Evolutionary conservation across 2,888 invertebrate species (phyloP).

Genomic region (Ormyrus nitidulus): DNA sequence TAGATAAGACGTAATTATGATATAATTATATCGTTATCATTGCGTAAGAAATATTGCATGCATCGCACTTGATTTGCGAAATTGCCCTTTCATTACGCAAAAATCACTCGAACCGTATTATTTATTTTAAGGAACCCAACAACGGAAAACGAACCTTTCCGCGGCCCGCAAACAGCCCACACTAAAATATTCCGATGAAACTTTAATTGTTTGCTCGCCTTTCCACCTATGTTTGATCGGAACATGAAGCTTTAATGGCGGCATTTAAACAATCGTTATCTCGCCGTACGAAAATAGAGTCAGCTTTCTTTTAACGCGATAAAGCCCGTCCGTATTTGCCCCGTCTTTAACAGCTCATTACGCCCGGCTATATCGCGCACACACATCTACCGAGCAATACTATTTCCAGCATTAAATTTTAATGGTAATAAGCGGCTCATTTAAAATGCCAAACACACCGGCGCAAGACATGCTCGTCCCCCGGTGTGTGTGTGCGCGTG

Average conservation of each 20-base stretch:
- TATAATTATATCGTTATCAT: slow-evolving; percentile 33
- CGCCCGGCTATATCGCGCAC: background rate
- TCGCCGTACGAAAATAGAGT: background rate
- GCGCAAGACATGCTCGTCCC: background rate
- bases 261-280: background rate
- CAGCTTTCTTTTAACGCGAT: background rate
- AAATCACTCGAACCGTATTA: too few relatives aligned
- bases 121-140: too few relatives aligned
- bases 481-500: background rate
- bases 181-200: too few relatives aligned
- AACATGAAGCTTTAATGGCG: too few relatives aligned
- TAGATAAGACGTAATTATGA: slow-evolving; percentile 18
- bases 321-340: slow-evolving; percentile 7
- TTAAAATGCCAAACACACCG: slow-evolving; percentile 26
- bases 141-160: too few relatives aligned
- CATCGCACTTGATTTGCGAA: slow-evolving; percentile 1
- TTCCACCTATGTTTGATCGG: too few relatives aligned
- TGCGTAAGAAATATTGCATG: background rate
- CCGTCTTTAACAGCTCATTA: slow-evolving; percentile 28
- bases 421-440: slow-evolving; percentile 30
- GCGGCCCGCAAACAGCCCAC: too few relatives aligned
- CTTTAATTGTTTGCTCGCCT: too few relatives aligned
- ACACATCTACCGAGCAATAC: background rate
- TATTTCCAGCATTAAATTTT: slow-evolving; percentile 36
- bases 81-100: too few relatives aligned